Evolutionary conservation across 2,113 vertebrate species (phyloP).

Genomic region (Corvus cornix): DNA sequence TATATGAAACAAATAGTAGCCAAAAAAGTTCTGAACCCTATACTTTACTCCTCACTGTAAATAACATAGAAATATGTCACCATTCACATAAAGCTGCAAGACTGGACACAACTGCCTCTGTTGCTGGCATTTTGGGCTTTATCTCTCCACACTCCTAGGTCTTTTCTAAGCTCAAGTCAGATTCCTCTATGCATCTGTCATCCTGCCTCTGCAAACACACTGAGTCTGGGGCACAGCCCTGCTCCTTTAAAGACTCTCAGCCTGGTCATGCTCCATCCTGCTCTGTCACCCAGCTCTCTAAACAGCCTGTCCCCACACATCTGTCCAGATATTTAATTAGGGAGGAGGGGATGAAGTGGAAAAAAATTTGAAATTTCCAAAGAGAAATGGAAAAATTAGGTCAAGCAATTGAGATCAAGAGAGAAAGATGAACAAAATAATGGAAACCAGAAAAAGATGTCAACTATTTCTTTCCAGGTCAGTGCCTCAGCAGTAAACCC

Average conservation of each 20-base stretch:
- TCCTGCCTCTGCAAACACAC: neutral
- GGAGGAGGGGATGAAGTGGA: neutral
- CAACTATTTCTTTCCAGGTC: neutral
- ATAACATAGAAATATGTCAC: neutral
- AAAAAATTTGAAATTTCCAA: neutral
- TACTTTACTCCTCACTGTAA: neutral
- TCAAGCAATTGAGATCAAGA: neutral
- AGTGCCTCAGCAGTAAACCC: neutral
- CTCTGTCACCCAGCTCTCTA: neutral
- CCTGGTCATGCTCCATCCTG: neutral
- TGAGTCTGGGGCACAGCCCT: neutral
- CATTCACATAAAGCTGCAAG: neutral
- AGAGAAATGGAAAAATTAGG: neutral
- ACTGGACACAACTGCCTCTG: neutral
- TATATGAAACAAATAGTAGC: neutral
- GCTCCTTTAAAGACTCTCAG: neutral
- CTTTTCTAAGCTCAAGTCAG: neutral
- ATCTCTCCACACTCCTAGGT: neutral
- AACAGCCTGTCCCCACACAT: neutral
- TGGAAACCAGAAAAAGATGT: neutral
- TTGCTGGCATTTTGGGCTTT: neutral
- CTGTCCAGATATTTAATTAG: neutral
- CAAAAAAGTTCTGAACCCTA: neutral
- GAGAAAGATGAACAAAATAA: neutral
- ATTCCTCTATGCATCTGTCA: neutral